Percentiles rank a stretch among this genome's conserved stretches.
Conservation (phyloP, 2,113 vertebrate species). For the Gymnocephalus cernua region DNA sequence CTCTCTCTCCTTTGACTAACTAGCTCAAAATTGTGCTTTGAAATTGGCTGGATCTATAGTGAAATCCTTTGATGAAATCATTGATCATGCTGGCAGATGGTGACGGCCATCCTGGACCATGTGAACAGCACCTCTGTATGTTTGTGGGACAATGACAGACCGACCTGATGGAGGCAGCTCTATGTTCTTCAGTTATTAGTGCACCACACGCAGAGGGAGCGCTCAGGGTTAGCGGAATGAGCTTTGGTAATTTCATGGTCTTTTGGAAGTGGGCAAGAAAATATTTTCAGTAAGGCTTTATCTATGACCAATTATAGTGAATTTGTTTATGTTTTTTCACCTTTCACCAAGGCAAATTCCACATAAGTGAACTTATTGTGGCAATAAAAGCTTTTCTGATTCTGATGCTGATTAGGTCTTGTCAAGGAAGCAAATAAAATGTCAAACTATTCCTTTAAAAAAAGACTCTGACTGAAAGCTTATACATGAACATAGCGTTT, state of each 20-base stretch:
- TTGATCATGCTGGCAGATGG: no score
- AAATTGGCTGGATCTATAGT: no score
- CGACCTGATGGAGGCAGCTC: neutral
- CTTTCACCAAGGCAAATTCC: no score
- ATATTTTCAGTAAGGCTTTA: neutral
- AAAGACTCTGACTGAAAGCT: neutral
- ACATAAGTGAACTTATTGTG: no score
- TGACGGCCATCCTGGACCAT: neutral
- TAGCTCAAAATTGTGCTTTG: no score
- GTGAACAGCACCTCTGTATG: neutral
- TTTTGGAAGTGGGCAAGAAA: neutral
- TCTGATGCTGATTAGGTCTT: no score
- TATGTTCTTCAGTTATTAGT: neutral
- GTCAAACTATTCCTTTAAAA: neutral
- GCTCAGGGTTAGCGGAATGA: neutral
- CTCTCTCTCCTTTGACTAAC: no score
- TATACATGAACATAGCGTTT: no score
- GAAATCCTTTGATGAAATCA: no score
- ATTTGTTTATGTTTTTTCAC: no score
- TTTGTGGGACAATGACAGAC: neutral
- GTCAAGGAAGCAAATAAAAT: neutral
- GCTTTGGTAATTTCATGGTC: neutral
- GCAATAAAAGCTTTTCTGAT: no score
- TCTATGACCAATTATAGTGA: neutral
- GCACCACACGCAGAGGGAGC: neutral